phyloP scores from a whole-genome alignment of 2,797 vertebrate species.

The Rhinoraja longicauda region DNA sequence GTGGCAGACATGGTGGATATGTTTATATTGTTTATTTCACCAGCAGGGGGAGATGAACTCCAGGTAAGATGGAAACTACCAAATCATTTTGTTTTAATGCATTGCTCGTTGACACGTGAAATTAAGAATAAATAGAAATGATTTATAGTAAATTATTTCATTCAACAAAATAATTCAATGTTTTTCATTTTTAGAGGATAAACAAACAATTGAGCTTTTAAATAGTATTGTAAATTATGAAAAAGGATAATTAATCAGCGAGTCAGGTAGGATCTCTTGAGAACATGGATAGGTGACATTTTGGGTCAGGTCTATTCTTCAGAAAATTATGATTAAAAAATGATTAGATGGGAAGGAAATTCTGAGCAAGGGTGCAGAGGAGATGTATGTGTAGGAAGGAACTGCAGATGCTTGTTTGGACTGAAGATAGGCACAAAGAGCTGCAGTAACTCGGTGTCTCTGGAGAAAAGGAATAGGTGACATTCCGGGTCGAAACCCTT shows the following conservation, averaged over 20 bases:
- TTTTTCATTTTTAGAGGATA: neutral
- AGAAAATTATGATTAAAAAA: too few species aligned
- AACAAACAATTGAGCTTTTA: neutral
- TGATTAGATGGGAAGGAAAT: too few species aligned
- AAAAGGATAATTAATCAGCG: neutral
- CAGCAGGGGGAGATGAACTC: conserved; percentile 94
- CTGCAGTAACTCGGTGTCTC: too few species aligned
- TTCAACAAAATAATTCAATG: neutral
- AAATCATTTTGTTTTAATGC: conserved; percentile 26
- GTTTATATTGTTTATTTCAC: conserved; percentile 90
- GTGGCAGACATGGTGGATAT: conserved; percentile 98
- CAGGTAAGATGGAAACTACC: conserved; percentile 67
- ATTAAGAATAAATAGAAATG: neutral
- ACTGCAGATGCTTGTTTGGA: too few species aligned
- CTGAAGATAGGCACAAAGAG: too few species aligned
- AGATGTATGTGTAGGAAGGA: too few species aligned
- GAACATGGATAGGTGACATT: too few species aligned
- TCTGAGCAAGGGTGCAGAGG: too few species aligned
- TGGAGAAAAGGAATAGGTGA: too few species aligned
- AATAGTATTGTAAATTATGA: neutral
- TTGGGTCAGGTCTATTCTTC: too few species aligned
- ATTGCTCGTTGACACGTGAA: neutral
- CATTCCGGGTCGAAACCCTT: too few species aligned
- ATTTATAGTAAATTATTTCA: neutral
- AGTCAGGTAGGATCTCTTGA: too few species aligned